Percentiles rank a stretch among this genome's conserved stretches.
Evolutionary conservation across 2,113 vertebrate genomes (phyloP).

Genomic region (Apus apus): DNA sequence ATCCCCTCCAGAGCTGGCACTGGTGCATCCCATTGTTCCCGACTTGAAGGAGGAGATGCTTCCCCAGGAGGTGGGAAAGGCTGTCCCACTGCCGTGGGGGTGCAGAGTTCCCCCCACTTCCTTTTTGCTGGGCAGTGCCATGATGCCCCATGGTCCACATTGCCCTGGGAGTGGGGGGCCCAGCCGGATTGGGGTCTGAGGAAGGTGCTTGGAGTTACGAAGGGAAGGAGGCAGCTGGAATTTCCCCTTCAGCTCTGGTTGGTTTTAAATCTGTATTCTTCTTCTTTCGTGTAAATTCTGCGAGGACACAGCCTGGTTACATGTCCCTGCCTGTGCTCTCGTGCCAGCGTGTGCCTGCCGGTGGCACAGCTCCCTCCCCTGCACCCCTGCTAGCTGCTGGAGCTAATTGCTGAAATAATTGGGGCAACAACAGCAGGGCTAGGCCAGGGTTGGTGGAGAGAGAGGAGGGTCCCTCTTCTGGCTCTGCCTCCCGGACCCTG

Average conservation of each 20-base stretch:
- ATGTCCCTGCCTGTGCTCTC: neutral
- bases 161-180: neutral
- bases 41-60: neutral
- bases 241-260: constrained; percentile 30
- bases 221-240: constrained; percentile 6
- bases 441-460: accelerated
- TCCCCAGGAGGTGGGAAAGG: neutral
- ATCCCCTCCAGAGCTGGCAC: neutral
- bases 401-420: neutral
- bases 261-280: neutral
- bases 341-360: accelerated
- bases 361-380: neutral
- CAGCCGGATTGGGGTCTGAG: neutral
- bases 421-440: neutral
- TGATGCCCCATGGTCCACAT: accelerated
- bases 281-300: neutral
- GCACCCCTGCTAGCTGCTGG: neutral
- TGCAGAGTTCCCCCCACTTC: neutral
- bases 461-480: accelerated
- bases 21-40: neutral
- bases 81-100: accelerated
- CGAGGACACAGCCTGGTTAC: accelerated
- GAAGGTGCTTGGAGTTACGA: neutral
- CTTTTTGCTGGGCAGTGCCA: neutral
- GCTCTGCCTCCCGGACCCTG: neutral